Conservation (phyloP, 2,888 invertebrate species). For the Cynaeus angustus region DNA sequence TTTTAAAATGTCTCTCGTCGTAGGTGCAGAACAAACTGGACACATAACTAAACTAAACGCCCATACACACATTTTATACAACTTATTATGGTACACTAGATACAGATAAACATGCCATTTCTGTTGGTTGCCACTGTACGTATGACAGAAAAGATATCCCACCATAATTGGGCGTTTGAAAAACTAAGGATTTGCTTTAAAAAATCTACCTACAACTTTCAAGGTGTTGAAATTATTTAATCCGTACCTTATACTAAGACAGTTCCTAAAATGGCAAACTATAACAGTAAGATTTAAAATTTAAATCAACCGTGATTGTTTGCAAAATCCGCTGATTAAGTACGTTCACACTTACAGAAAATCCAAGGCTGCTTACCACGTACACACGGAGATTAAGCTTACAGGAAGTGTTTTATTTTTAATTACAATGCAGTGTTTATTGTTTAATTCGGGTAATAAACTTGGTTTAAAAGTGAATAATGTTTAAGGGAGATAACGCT, state of each 20-base stretch:
- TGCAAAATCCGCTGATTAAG: slow-evolving; percentile 19
- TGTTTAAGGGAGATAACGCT: slow-evolving; percentile 32
- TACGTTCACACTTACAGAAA: background rate
- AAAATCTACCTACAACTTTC: slow-evolving; percentile 5
- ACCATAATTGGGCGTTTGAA: background rate
- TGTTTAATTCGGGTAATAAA: slow-evolving; percentile 38
- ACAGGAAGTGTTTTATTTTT: slow-evolving; percentile 32
- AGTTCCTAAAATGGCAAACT: background rate
- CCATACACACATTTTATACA: slow-evolving; percentile 30
- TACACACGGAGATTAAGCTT: background rate
- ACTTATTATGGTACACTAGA: slow-evolving; percentile 26
- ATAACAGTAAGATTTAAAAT: slow-evolving; percentile 4
- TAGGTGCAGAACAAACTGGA: slow-evolving; percentile 30
- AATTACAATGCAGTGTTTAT: slow-evolving; percentile 23
- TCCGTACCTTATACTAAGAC: background rate
- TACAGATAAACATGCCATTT: slow-evolving; percentile 27
- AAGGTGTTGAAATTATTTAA: slow-evolving; percentile 14
- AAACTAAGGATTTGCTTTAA: too few species aligned
- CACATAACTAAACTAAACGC: slow-evolving; percentile 32
- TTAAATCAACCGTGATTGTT: slow-evolving; percentile 11
- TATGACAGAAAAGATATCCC: too few species aligned
- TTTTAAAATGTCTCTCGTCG: slow-evolving; percentile 20
- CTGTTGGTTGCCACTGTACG: slow-evolving; percentile 21
- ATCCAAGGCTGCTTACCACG: slow-evolving; percentile 8
- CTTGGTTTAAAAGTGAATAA: slow-evolving; percentile 29